Conservation (phyloP, 92 coral and sea anemone genomes). For the Umimayanthus kanabou region DNA sequence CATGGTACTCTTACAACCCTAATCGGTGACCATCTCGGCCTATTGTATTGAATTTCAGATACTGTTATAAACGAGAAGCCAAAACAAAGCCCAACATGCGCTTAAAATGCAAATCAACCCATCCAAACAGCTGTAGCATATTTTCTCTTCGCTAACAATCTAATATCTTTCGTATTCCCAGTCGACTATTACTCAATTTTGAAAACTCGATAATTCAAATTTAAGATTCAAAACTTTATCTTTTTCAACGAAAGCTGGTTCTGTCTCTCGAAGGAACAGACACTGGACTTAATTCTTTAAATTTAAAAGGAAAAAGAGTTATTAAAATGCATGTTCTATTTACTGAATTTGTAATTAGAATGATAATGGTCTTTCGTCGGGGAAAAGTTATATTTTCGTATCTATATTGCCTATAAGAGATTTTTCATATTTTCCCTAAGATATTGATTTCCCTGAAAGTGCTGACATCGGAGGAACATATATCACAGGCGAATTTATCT, state of each 20-base stretch:
- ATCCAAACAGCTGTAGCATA: not conserved
- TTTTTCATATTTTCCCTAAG: not conserved
- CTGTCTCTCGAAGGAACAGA: not conserved
- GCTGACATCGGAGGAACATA: not conserved
- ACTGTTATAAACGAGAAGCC: not conserved
- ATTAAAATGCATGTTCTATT: constrained; percentile 18
- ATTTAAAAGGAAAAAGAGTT: not conserved
- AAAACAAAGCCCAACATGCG: not conserved
- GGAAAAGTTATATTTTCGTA: not conserved
- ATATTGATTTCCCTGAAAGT: not conserved
- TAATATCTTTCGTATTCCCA: not conserved
- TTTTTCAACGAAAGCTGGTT: not conserved
- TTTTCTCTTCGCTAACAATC: not conserved
- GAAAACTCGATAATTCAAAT: not conserved
- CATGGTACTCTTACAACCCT: not conserved
- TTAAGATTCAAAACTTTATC: not conserved
- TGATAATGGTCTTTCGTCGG: not conserved
- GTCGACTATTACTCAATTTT: not conserved
- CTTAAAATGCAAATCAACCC: constrained; percentile 15
- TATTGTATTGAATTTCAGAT: constrained; percentile 3
- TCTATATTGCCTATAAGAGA: too few relatives aligned
- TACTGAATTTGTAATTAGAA: constrained; percentile 23
- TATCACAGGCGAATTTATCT: not conserved
- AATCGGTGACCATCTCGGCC: constrained; percentile 5
- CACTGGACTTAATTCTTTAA: not conserved